Conservation (phyloP, 2,113 vertebrate species). For the Lamprologus tigripictilis region DNA sequence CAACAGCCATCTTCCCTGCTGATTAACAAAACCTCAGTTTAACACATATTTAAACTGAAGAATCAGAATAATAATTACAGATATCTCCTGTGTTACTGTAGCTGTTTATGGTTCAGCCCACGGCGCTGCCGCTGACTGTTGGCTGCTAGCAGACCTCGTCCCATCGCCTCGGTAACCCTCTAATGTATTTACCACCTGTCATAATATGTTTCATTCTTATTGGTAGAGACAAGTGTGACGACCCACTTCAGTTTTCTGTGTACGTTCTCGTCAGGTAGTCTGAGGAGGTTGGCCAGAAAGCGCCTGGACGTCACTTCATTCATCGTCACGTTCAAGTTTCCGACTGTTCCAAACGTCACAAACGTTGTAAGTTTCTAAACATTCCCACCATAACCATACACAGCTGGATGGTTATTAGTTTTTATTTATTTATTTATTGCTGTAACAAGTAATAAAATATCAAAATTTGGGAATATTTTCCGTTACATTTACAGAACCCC, state of each 20-base stretch:
- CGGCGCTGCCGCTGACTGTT: not conserved
- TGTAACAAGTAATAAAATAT: not conserved
- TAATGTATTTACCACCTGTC: not conserved
- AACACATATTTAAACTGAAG: not conserved
- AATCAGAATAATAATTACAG: not conserved
- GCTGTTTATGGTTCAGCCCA: not conserved
- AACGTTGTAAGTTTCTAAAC: not conserved
- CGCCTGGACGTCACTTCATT: not conserved
- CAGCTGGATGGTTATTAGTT: not conserved
- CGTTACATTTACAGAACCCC: not conserved
- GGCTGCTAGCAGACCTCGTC: not conserved
- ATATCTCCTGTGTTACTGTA: not conserved
- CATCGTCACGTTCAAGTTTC: not conserved
- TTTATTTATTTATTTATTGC: not conserved
- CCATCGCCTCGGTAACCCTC: not conserved
- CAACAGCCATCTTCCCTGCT: not conserved
- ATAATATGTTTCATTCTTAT: not conserved
- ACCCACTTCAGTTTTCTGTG: not conserved
- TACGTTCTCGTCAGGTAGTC: not conserved
- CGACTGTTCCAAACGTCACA: not conserved
- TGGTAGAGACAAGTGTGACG: not conserved
- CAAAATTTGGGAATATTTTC: not conserved
- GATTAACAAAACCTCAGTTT: not conserved
- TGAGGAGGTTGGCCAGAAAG: rapidly evolving
- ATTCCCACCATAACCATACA: not conserved